Evolutionary conservation across 2,797 vertebrate genomes (phyloP).

Genomic region (Percopsis omiscomaycus): DNA sequence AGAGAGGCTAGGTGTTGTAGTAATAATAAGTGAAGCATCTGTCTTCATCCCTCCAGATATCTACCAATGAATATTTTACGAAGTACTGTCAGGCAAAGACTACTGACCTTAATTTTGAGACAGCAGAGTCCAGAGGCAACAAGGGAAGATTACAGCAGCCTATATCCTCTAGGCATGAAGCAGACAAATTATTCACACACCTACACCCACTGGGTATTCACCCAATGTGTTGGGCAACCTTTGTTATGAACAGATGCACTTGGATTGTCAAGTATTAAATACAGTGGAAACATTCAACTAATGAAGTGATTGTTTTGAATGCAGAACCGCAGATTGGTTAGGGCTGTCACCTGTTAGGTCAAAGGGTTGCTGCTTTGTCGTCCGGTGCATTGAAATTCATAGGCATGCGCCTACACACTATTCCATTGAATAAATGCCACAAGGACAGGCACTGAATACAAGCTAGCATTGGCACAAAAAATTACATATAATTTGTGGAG

Average conservation of each 20-base stretch:
- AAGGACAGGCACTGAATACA: neutral
- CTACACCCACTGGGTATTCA: conserved; percentile 1
- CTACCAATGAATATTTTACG: conserved; percentile 48
- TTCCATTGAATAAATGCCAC: neutral
- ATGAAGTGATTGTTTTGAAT: conserved; percentile 1
- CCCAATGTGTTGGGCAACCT: neutral
- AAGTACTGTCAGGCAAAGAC: conserved; percentile 27
- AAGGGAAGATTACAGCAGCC: neutral
- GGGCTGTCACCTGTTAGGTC: neutral
- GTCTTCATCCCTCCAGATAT: conserved; percentile 33
- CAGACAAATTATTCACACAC: neutral
- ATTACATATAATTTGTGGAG: too few species aligned
- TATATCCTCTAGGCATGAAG: conserved; percentile 5
- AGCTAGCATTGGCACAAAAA: neutral
- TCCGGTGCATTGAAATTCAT: neutral
- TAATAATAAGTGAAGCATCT: conserved; percentile 10
- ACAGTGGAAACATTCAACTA: neutral
- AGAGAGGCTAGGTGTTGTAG: conserved; percentile 8
- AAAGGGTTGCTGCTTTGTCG: neutral
- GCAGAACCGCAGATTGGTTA: neutral
- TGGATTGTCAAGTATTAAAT: neutral
- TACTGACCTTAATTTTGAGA: conserved; percentile 34
- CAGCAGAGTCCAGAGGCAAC: conserved; percentile 17
- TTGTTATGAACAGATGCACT: neutral
- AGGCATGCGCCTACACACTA: neutral